These are phyloP conservation scores for Stigmatopora argus DNA, from an alignment of 2,113 vertebrate genomes.

Conservation along the genomic window DNA sequence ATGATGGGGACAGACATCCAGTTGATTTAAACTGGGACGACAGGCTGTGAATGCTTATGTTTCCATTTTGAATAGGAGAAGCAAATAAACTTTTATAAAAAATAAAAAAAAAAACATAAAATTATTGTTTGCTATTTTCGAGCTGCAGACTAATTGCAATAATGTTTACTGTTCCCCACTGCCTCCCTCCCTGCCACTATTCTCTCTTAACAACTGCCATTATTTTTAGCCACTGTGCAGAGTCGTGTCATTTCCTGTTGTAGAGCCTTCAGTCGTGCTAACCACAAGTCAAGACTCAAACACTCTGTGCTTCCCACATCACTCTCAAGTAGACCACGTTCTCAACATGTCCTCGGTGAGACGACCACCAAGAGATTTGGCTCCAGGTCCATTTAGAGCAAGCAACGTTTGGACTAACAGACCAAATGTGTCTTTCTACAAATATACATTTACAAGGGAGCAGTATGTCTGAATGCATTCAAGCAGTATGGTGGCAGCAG, in stretches of 20 bases:
- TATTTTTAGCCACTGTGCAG: conserved; percentile 68
- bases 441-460: conserved; percentile 46
- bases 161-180: conserved; percentile 70
- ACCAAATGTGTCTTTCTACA: conserved; percentile 3
- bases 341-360: conserved; percentile 9
- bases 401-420: neutral
- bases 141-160: conserved; percentile 66
- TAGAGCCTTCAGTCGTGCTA: conserved; percentile 26
- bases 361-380: conserved; percentile 2
- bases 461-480: conserved; percentile 18
- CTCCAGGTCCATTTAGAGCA: neutral
- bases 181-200: conserved; percentile 51
- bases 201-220: conserved; percentile 67
- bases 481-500: conserved; percentile 19
- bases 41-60: too few relatives aligned
- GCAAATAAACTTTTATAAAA: too few relatives aligned
- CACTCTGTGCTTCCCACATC: conserved; percentile 13
- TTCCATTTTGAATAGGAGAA: too few relatives aligned
- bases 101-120: too few relatives aligned
- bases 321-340: conserved; percentile 1
- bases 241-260: conserved; percentile 72
- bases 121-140: too few relatives aligned
- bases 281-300: conserved; percentile 38
- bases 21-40: too few relatives aligned
- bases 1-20: too few relatives aligned